A percentile compares a stretch with the other conserved stretches of the same genome.
phyloP scores from a whole-genome alignment of 2,113 vertebrate genomes.

The Melanerpes formicivorus region DNA sequence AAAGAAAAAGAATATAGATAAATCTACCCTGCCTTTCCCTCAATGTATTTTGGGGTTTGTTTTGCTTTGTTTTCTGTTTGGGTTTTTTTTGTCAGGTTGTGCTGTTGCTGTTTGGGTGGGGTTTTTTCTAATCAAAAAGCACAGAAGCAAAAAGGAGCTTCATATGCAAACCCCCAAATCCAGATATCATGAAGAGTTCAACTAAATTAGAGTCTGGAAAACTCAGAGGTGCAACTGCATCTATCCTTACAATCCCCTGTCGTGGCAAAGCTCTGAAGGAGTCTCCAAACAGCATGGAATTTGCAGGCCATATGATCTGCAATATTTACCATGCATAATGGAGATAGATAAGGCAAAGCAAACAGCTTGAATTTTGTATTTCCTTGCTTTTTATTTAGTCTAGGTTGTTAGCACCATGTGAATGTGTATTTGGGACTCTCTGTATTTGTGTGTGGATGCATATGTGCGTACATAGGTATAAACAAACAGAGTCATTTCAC shows the following conservation, averaged over 20 bases:
- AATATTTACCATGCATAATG: constrained; percentile 68
- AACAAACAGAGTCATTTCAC: constrained; percentile 31
- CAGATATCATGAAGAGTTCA: background rate
- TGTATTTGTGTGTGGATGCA: background rate
- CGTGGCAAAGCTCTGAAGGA: constrained; percentile 40
- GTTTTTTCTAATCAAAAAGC: background rate
- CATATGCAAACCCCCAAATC: background rate
- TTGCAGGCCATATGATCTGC: constrained; percentile 64
- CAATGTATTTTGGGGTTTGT: background rate
- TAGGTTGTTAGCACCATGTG: constrained; percentile 47
- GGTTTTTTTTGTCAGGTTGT: background rate
- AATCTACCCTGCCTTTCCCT: background rate
- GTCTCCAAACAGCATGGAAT: constrained; percentile 40
- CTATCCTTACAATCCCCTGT: constrained; percentile 2
- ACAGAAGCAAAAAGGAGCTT: background rate
- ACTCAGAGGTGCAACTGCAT: background rate
- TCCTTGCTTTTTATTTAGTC: constrained; percentile 55
- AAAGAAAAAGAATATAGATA: background rate
- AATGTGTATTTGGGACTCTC: constrained; percentile 30
- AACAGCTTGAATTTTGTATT: constrained; percentile 66
- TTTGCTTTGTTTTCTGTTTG: background rate
- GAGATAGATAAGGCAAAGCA: constrained; percentile 65
- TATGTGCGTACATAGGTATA: constrained; percentile 10
- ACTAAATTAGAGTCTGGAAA: background rate
- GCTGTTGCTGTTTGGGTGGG: too few relatives aligned